Base-by-base conservation (phyloP, 2,888 invertebrate genomes). In the Oxystoma pomonae region DNA sequence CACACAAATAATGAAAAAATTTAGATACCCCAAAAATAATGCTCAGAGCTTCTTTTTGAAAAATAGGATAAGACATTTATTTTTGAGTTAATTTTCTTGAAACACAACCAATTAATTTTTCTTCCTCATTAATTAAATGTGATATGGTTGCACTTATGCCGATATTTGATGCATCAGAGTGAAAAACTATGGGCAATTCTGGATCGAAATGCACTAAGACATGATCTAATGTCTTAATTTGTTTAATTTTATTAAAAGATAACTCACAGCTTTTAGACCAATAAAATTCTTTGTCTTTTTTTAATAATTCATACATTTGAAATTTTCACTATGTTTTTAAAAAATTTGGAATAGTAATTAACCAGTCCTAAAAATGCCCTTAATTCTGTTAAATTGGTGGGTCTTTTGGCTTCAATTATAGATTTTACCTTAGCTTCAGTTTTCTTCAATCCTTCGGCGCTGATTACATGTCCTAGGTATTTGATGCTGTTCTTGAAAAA, bases 401-500 rank as follows among this genome's bases (percentile, higher is more conserved):
- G 67, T 61, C 22, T 17, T 22, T 55, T 19, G 0, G 67, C 67
- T 12, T 62, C 57, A 17, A 59, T 16, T 1, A 69, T 68, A 16
- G 67, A 64, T 12, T 60, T 19, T 1, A 67, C 56, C 22, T 68
- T 68, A 7, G 57, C 55, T 0, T 64, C 52, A 0, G 16, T 20
- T 19, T 62, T 66, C 16, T 56, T 57, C 20, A 70, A 22, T 3
- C 70, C 70, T 17, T 66, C 59, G 20, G 57, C 61, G 18, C 22
- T 52, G 3, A 71, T 66, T 12, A 17, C 35, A 53, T 69, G 68
- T 1, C 74, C 74, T 17, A 79, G 65, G 68, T 76, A 78, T n/a
- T 66, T 65, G 19, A 76, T 66, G 61, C 73, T 63, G 0, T 71
- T 55, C 64, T 73, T 62, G 21, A 73, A 75, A 63, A 79, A 75